Percentiles rank a stretch among this genome's conserved stretches.
Evolutionary conservation across 2,113 vertebrate genomes (phyloP).

Genomic region (Pyrgilauda ruficollis): DNA sequence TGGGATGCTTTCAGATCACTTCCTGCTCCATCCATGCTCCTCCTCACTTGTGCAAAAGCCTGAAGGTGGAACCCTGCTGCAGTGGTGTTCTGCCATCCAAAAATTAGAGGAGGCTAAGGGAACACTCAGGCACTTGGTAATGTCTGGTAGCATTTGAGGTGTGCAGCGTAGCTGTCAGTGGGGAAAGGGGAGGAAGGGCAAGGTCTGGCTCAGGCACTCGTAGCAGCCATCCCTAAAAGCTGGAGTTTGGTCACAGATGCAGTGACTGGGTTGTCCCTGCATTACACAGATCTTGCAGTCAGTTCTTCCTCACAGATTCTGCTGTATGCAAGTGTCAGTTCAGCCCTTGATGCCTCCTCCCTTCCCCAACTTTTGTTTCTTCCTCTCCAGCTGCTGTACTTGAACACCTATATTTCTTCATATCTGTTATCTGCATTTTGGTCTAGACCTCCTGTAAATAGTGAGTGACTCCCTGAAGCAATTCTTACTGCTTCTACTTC

Average conservation of each 20-base stretch:
- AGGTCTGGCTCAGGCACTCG: neutral
- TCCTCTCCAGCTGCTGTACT: neutral
- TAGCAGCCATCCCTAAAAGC: neutral
- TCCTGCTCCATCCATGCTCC: neutral
- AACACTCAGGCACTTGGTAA: neutral
- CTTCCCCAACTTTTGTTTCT: neutral
- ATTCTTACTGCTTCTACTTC: neutral
- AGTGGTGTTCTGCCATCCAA: neutral
- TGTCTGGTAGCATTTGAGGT: neutral
- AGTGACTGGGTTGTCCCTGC: neutral
- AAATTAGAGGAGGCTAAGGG: neutral
- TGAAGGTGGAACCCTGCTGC: neutral
- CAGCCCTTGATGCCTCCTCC: neutral
- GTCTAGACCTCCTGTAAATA: neutral
- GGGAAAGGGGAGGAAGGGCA: neutral
- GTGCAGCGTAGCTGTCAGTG: neutral
- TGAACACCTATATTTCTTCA: neutral
- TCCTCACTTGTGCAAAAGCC: neutral
- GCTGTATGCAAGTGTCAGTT: neutral
- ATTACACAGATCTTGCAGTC: neutral
- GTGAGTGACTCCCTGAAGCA: constrained; percentile 11
- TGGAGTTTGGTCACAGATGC: neutral
- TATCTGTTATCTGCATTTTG: neutral
- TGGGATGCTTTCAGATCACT: neutral
- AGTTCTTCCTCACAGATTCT: neutral